These are phyloP conservation scores for Chaetops frenatus DNA, from an alignment of 2,113 vertebrate species.

Conservation along the genomic window DNA sequence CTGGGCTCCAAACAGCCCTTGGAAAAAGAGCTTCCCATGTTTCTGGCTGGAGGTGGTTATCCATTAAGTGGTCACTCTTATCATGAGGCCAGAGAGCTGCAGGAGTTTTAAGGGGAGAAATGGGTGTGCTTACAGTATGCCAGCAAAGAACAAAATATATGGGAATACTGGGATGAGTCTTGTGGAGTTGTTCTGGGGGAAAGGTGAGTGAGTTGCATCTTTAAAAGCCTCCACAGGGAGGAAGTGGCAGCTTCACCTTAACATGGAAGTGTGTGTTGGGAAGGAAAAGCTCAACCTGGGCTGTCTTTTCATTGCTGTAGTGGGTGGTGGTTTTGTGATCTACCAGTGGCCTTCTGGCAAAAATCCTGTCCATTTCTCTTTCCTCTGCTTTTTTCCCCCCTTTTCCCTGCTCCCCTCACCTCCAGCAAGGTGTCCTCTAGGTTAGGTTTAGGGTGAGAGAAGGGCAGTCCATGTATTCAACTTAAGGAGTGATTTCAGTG, in stretches of 20 bases:
- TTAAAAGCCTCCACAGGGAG: background rate
- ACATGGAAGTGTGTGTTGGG: fast-evolving
- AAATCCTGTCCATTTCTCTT: background rate
- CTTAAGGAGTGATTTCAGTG: background rate
- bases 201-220: background rate
- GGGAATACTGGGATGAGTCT: background rate
- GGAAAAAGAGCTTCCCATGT: background rate
- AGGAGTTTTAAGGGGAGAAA: background rate
- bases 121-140: background rate
- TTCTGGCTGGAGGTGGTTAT: background rate
- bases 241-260: background rate
- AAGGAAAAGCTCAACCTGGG: background rate
- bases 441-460: background rate
- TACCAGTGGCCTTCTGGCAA: background rate
- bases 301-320: background rate
- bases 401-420: background rate
- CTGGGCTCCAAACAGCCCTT: background rate
- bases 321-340: fast-evolving
- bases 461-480: background rate
- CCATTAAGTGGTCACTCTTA: background rate
- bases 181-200: background rate
- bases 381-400: background rate
- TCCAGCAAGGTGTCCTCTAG: background rate
- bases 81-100: background rate
- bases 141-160: background rate